phyloP scores from a whole-genome alignment of 2,888 invertebrate genomes.

The Tetragonisca angustula region DNA sequence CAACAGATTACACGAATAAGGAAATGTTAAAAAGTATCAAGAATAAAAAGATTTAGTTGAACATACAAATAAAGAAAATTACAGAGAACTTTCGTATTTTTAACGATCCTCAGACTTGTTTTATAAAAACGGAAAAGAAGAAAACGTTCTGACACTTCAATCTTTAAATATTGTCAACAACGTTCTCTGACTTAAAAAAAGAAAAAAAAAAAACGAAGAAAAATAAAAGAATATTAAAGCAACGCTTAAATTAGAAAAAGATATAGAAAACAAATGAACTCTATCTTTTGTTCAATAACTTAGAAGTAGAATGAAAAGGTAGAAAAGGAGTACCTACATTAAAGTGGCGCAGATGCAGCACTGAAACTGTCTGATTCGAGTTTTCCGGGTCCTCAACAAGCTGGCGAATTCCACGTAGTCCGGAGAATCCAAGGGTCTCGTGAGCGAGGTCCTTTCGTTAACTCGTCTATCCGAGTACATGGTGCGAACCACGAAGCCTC shows the following conservation, averaged over 20 bases:
- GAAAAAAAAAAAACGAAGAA: background rate
- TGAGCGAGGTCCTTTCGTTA: slow-evolving; percentile 86
- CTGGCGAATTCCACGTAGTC: slow-evolving; percentile 85
- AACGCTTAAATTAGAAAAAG: background rate
- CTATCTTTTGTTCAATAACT: background rate
- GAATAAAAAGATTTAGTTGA: background rate
- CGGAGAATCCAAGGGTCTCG: slow-evolving; percentile 81
- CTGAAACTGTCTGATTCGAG: slow-evolving; percentile 87
- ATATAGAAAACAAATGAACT: background rate
- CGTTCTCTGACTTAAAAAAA: background rate
- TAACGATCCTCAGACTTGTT: too few species aligned
- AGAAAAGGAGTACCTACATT: slow-evolving; percentile 87
- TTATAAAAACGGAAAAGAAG: too few species aligned
- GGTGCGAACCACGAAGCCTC: slow-evolving; percentile 1
- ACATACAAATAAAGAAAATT: background rate
- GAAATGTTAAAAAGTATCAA: background rate
- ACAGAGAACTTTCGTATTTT: background rate
- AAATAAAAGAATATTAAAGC: background rate
- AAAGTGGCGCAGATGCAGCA: slow-evolving; percentile 89
- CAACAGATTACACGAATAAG: background rate
- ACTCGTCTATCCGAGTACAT: slow-evolving; percentile 56
- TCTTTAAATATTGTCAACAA: background rate
- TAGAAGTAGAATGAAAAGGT: background rate
- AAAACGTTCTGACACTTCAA: background rate
- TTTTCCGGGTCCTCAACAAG: slow-evolving; percentile 83